These are phyloP conservation scores for Hippoglossus hippoglossus DNA, from an alignment of 2,797 vertebrate species.

Conservation along the genomic window DNA sequence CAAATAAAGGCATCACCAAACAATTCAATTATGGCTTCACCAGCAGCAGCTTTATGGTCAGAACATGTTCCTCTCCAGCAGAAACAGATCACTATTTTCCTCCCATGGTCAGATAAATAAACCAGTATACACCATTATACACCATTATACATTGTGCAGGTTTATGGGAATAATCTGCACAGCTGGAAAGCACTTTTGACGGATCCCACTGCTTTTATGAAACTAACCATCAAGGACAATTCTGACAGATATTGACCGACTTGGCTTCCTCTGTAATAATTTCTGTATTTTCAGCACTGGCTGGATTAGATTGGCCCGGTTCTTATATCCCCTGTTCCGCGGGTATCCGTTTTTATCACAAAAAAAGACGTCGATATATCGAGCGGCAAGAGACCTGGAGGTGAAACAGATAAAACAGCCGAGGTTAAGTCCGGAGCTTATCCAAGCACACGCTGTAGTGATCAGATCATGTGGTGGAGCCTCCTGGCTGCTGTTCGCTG, in stretches of 20 bases:
- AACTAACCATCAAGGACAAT: constrained; percentile 44
- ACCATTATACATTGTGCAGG: background rate
- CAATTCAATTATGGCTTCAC: background rate
- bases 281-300: constrained; percentile 45
- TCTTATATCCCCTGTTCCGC: constrained; percentile 26
- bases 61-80: background rate
- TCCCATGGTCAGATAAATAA: constrained; percentile 6
- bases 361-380: constrained; percentile 46
- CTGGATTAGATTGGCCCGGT: constrained; percentile 23
- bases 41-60: background rate
- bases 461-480: constrained; percentile 27
- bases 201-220: constrained; percentile 13
- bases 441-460: constrained; percentile 40
- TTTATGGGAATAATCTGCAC: constrained; percentile 34
- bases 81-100: background rate
- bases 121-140: too few species aligned
- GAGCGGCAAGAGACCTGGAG: constrained; percentile 38
- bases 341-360: constrained; percentile 13
- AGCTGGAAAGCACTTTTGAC: constrained; percentile 23
- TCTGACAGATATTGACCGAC: constrained; percentile 30
- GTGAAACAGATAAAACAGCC: constrained; percentile 50
- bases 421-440: constrained; percentile 41
- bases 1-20: background rate
- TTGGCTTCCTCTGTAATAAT: constrained; percentile 24
- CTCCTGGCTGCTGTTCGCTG: background rate